Conservation (phyloP, 1,140 invertebrate genomes). For the Vanessa tameamea region DNA sequence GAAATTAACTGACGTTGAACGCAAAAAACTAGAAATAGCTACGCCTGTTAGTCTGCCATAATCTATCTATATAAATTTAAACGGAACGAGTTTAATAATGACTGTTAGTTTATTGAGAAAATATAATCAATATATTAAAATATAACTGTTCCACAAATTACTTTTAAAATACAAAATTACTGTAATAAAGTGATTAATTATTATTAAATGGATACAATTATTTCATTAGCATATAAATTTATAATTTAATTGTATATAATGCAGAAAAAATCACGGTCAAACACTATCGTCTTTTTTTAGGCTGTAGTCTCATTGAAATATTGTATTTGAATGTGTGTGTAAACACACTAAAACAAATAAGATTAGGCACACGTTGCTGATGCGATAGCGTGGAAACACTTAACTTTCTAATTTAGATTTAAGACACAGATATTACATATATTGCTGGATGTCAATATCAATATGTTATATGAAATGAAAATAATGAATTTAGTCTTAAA, state of each 20-base stretch:
- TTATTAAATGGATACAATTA: too few relatives aligned
- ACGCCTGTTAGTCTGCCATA: constrained; percentile 26
- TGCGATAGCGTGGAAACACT: not conserved
- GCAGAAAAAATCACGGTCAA: not conserved
- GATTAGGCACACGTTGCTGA: not conserved
- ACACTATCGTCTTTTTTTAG: not conserved
- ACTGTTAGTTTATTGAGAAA: not conserved
- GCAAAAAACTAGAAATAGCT: constrained; percentile 41
- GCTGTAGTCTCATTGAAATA: not conserved
- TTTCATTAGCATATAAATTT: not conserved
- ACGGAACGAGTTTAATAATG: not conserved
- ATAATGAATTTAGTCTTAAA: too few relatives aligned
- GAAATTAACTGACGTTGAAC: constrained; percentile 45
- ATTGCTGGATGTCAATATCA: too few relatives aligned
- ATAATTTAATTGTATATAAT: not conserved
- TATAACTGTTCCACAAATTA: too few relatives aligned
- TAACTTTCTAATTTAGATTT: not conserved
- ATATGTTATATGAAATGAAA: too few relatives aligned
- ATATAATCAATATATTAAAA: too few relatives aligned
- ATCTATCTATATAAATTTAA: constrained; percentile 14
- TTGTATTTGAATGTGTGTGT: not conserved
- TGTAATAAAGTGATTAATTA: too few relatives aligned
- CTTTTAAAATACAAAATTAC: too few relatives aligned
- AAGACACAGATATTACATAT: too few relatives aligned
- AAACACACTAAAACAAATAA: not conserved